These are phyloP conservation scores for Nemotelus pantherinus DNA, from an alignment of 2,888 invertebrate genomes.

Conservation along the genomic window DNA sequence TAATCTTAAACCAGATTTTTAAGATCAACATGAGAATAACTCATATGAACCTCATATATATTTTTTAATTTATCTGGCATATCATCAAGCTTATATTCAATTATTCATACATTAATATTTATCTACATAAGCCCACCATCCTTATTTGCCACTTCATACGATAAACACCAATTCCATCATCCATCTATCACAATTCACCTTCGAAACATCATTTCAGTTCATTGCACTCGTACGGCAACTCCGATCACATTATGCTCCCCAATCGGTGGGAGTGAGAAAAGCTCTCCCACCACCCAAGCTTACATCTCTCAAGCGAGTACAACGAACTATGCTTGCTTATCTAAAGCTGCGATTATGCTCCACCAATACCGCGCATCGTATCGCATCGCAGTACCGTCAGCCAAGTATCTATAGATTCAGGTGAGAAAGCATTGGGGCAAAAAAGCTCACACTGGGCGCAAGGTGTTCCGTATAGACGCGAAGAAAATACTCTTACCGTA, in stretches of 20 bases:
- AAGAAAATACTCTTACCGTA: not conserved
- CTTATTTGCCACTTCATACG: too few relatives aligned
- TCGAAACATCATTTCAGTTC: too few relatives aligned
- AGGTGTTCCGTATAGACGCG: not conserved
- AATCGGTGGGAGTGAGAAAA: not conserved
- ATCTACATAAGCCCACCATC: too few relatives aligned
- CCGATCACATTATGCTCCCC: not conserved
- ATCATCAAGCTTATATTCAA: too few relatives aligned
- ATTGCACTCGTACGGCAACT: not conserved
- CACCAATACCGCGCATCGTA: not conserved
- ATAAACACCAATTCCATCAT: too few relatives aligned
- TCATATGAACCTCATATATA: too few relatives aligned
- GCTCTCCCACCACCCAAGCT: not conserved
- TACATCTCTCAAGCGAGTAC: not conserved
- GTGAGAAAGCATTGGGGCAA: not conserved
- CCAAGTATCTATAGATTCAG: not conserved
- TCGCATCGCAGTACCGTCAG: not conserved
- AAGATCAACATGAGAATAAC: too few relatives aligned
- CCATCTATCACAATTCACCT: too few relatives aligned
- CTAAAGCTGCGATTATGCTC: conserved; percentile 21
- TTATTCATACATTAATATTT: too few relatives aligned
- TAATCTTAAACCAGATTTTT: too few relatives aligned
- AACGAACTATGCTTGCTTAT: conserved; percentile 12
- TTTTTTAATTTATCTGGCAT: too few relatives aligned
- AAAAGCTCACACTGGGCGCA: conserved; percentile 23